phyloP scores from a whole-genome alignment of 1,140 invertebrate species.

The Brachionus sp. region DNA sequence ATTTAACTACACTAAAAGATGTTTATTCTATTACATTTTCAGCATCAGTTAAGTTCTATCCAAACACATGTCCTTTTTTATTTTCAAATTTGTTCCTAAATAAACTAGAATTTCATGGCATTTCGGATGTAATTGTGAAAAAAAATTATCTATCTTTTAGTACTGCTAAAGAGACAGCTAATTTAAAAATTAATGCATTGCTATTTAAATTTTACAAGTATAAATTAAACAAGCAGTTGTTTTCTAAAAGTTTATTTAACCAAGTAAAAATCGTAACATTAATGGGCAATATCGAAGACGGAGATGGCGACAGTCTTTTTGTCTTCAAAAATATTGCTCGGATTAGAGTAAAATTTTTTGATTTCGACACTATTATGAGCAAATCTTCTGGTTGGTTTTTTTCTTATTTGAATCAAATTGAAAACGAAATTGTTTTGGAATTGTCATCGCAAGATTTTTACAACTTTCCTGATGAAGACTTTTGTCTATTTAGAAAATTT shows the following conservation, averaged over 20 bases:
- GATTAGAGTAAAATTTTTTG: not conserved
- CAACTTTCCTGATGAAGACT: not conserved
- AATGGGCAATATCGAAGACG: not conserved
- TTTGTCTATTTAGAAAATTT: not conserved
- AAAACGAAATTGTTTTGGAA: not conserved
- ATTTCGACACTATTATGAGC: not conserved
- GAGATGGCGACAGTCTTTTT: not conserved
- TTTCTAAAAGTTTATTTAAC: not conserved
- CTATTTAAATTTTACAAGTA: not conserved
- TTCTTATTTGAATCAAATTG: not conserved
- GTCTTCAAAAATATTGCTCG: not conserved
- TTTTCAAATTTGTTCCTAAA: not conserved
- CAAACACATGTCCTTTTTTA: not conserved
- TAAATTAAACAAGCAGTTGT: not conserved
- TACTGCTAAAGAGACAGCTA: not conserved
- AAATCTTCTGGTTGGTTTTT: not conserved
- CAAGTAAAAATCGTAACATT: not conserved
- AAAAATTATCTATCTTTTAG: not conserved
- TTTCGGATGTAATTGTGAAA: not conserved
- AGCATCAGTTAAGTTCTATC: not conserved
- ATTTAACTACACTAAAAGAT: not conserved
- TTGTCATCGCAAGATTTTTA: not conserved
- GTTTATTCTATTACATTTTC: not conserved
- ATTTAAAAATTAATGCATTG: not conserved
- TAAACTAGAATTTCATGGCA: not conserved